Evolutionary conservation across 1,140 invertebrate species (phyloP), one percentile per base, ranked within the genome.

Genomic region (Aphelinus atriplicis): DNA sequence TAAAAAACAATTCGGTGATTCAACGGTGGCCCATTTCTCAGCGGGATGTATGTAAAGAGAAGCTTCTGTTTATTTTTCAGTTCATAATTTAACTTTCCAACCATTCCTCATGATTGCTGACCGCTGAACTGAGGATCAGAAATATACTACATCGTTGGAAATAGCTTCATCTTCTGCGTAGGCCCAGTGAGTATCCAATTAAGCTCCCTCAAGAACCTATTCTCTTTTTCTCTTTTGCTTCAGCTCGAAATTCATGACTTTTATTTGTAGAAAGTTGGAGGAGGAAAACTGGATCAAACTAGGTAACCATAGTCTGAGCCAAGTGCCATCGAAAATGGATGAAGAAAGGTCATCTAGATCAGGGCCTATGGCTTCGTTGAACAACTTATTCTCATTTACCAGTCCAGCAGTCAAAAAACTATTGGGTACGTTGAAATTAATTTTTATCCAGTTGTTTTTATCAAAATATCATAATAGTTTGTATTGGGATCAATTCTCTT

Each of bases 341-440:
- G 94, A 95, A 89, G 93, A 92, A 80, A 93, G 94, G 86, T 94
- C 93, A 46, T 93, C 93, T 42, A 93, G 93, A 85, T 94, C 93
- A 80, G 93, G 94, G 73, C 92, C 94, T 80, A 96, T 96, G 92
- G 95, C 94, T 77, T 95, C 94, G 77, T 86, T 98, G 48, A 98
- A 97, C 84, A 96, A 95, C 84, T 89, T 98, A 47, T 98, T 98
- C 87, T 97, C 97, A 46, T 98, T 98, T 84, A 98, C 96, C 76
- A 97, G 95, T 86, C 97, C 97, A 10, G 96, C 96, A 69, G 97
- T 98, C 1, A 99, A 99, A 85, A 97, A 98, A 84, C 89, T 77
- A 43, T 60, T 77, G 69, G 75, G 75, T 76, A 71, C 53, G 9
- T 26, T 26, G 26, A 26, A 26, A 26, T 26, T 26, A 26, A 26